Conservation (phyloP, 1,140 invertebrate species). For the Lamellibrachia luymesi region DNA sequence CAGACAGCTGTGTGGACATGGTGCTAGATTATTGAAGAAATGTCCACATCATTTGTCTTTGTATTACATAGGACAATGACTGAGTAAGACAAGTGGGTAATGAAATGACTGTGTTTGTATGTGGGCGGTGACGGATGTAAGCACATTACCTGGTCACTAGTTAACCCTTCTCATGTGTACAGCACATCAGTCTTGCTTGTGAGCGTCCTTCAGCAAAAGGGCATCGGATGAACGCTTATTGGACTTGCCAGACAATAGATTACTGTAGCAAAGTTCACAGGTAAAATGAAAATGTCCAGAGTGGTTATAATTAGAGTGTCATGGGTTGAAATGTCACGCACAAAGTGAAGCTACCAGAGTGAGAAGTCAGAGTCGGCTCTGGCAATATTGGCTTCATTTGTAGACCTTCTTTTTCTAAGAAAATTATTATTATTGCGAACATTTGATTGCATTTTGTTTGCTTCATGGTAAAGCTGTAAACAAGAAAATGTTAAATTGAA, state of each 20-base stretch:
- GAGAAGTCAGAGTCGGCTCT: neutral
- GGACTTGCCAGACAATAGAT: neutral
- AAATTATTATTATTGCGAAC: neutral
- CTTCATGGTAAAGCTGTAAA: neutral
- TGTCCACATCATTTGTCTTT: neutral
- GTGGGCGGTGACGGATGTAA: neutral
- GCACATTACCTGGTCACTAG: neutral
- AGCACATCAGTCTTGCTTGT: neutral
- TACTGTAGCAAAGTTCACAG: neutral
- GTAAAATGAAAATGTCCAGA: neutral
- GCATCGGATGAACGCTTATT: neutral
- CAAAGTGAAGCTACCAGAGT: neutral
- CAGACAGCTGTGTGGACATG: neutral
- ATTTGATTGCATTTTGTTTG: neutral
- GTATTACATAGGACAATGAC: neutral
- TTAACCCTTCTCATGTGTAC: neutral
- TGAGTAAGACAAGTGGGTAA: neutral
- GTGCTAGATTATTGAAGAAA: neutral
- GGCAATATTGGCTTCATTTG: neutral
- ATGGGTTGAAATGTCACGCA: neutral
- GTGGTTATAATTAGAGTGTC: neutral
- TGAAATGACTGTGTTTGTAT: neutral
- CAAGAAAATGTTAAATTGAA: neutral
- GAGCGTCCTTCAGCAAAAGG: neutral
- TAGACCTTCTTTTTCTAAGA: neutral